Evolutionary conservation across 2,797 vertebrate species (phyloP), one percentile per base, ranked within the genome.

Genomic region (Karalla daura): DNA sequence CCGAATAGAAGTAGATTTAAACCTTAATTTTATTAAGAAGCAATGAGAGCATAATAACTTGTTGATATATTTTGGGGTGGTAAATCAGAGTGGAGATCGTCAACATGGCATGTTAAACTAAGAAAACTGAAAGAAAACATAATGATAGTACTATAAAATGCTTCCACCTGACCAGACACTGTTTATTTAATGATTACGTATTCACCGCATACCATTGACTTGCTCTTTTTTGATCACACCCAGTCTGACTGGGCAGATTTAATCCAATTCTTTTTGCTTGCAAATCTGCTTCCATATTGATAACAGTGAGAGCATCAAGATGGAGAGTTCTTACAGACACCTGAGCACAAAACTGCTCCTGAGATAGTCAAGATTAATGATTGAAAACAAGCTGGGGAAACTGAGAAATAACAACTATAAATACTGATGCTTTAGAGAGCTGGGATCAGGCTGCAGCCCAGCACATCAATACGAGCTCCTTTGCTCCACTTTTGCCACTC

Each of bases 341-440:
- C 43, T 13, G 1, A 60, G 44, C n/a, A 44, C 61, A 69, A 70
- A 64, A 54, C 45, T 66, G 50, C 44, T 70, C 61, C 62, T 7
- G 7, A 41, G 56, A 44, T 52, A 56, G 44, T 69, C 24, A 44
- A 65, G 64, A 71, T 76, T 71, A 83, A 70, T 74, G 69, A 74
- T 45, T 73, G 62, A 55, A 78, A 74, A 76, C 53, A 82, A 72
- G 62, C 60, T 52, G 69, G 58, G 7, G 52, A 73, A 77, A 62
- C 40, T 28, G 52, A 69, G 55, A 72, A 72, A 77, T 70, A 80
- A 66, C 50, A 37, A 69, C 70, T 60, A 74, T 74, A 78, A 70
- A 76, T 74, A 67, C 68, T 63, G 56, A 63, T 50, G 54, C 64
- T 63, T 67, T 14, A 27, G 41, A 67, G 70, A 44, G 58, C 54